Percentiles rank a stretch among this genome's conserved stretches.
Evolutionary conservation across 2,797 vertebrate species (phyloP).

Genomic region (Argyrosomus regius): DNA sequence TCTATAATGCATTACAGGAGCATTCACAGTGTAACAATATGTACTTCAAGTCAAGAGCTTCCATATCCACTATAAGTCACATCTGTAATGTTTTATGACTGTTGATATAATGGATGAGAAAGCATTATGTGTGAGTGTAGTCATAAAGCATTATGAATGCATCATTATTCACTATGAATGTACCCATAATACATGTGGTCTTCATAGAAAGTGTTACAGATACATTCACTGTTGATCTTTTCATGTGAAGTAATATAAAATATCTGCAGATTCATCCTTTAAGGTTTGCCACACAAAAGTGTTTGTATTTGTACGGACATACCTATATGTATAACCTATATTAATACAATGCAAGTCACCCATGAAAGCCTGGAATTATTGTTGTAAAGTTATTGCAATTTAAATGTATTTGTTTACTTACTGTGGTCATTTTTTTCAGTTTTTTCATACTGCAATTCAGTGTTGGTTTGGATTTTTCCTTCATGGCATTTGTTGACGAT

Average conservation of each 20-base stretch:
- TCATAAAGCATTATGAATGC: too few species aligned
- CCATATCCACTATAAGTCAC: too few species aligned
- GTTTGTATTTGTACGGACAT: not conserved
- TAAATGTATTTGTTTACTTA: not conserved
- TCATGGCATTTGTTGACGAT: too few species aligned
- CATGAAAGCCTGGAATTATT: not conserved
- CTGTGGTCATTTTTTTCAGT: not conserved
- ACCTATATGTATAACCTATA: not conserved
- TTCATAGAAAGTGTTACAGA: not conserved
- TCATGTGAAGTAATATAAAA: not conserved
- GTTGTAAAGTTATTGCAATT: not conserved
- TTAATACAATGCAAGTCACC: not conserved
- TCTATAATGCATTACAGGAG: too few species aligned
- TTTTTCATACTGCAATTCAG: not conserved
- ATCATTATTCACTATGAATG: too few species aligned
- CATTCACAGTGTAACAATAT: too few species aligned
- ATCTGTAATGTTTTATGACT: too few species aligned
- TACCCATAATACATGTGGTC: too few species aligned
- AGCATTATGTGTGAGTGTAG: too few species aligned
- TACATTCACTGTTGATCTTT: not conserved
- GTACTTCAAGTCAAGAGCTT: too few species aligned
- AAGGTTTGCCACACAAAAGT: not conserved
- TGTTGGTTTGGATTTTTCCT: not conserved
- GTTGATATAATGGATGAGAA: too few species aligned
- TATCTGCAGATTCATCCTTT: not conserved